A percentile compares a stretch with the other conserved stretches of the same genome.
Conservation (phyloP, 1,140 invertebrate genomes). For the Kradibia gibbosae region DNA sequence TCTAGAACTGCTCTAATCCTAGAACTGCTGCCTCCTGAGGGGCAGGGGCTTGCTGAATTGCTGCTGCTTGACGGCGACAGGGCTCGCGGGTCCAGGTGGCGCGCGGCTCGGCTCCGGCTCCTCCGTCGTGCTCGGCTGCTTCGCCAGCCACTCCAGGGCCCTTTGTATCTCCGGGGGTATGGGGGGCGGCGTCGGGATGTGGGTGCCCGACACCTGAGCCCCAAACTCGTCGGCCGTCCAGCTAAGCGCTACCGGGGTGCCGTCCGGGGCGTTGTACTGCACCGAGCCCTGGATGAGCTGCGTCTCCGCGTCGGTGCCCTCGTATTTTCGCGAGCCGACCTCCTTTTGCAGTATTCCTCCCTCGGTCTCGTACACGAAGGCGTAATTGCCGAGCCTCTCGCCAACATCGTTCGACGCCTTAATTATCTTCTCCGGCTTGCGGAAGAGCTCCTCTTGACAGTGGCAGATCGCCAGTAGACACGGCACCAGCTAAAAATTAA, state of each 20-base stretch:
- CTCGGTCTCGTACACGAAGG: slow-evolving; percentile 71
- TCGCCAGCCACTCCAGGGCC: slow-evolving; percentile 79
- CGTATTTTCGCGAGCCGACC: slow-evolving; percentile 69
- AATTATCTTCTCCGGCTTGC: slow-evolving; percentile 66
- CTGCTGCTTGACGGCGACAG: slow-evolving; percentile 3
- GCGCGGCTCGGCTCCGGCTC: slow-evolving; percentile 54
- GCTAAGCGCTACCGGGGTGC: slow-evolving; percentile 69
- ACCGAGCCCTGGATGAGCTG: slow-evolving; percentile 74
- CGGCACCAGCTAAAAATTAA: slow-evolving; percentile 54
- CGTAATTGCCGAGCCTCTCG: slow-evolving; percentile 66
- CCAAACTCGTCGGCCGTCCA: slow-evolving; percentile 74
- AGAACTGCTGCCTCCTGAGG: slow-evolving; percentile 28
- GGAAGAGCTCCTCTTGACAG: slow-evolving; percentile 56
- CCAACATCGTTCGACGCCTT: slow-evolving; percentile 63
- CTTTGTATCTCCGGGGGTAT: slow-evolving; percentile 85
- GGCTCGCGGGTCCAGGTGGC: slow-evolving; percentile 42
- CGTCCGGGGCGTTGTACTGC: slow-evolving; percentile 75
- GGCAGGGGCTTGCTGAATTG: slow-evolving; percentile 38
- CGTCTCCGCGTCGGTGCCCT: slow-evolving; percentile 68
- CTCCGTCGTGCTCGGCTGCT: slow-evolving; percentile 69
- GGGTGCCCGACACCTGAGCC: slow-evolving; percentile 74
- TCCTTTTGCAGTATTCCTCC: slow-evolving; percentile 72
- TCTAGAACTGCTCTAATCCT: too few relatives aligned
- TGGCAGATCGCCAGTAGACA: slow-evolving; percentile 46
- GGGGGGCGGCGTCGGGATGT: slow-evolving; percentile 82